Evolutionary conservation across 2,797 vertebrate genomes (phyloP), one percentile per base, ranked within the genome.

Genomic region (Lophotriccus pileatus): DNA sequence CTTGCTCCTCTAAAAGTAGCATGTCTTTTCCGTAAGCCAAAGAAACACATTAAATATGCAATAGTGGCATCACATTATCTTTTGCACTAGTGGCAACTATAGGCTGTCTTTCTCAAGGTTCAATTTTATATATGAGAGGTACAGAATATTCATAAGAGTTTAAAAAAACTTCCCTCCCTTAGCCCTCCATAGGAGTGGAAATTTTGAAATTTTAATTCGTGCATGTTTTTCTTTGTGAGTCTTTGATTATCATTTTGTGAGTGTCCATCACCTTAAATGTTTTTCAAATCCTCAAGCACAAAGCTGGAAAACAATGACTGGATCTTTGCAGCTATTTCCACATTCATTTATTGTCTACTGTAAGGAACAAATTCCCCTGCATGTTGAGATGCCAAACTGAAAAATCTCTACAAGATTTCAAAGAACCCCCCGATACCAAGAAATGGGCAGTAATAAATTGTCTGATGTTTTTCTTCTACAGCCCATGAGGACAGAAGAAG

Each of bases 41-140:
- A 75, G 32, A 44, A 60, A 13, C 25, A 22, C 0, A 0, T 37
- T 63, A 32, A 39, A 24, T 59, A 13, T 46, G n/a, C 17, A 11
- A 34, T 47, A 84, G 74, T 37, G 19, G 11, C 12, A 43, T 68
- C 5, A 24, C 67, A 41, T 60, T 59, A n/a, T 67, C 49, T 56
- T 74, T 83, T 74, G 32, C 9, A 52, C 21, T 34, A 72, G 41
- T 50, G 43, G 17, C 46, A 72, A 25, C 84, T 90, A 50, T 9
- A 32, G 20, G 15, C 5, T 85, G 14, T 43, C 53, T 62, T 75
- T 85, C 78, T 55, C 66, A 73, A 86, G 37, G 27, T 4, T 77
- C 50, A 8, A n/a, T 78, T 94, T 91, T 85, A 52, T 43, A 56
- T 22, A 14, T 19, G 19, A 47, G 12, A 66, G 9, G 19, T 7